Evolutionary conservation across 2,797 vertebrate species (phyloP).

Genomic region (Cynopterus sphinx): DNA sequence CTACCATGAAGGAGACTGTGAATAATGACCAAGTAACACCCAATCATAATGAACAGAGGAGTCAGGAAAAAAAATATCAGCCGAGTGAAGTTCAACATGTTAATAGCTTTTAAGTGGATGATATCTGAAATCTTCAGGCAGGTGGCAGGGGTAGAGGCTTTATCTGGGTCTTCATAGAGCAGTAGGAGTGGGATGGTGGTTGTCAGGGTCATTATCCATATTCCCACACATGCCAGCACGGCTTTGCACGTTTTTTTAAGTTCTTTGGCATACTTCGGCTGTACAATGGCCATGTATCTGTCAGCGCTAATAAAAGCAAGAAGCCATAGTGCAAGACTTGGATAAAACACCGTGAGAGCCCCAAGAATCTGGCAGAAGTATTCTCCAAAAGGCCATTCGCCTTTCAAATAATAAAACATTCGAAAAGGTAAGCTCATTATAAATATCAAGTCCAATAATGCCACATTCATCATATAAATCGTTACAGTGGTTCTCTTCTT

Average conservation of each 20-base stretch:
- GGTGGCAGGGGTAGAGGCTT: slow-evolving; percentile 88
- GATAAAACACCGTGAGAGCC: slow-evolving; percentile 94
- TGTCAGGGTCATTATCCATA: slow-evolving; percentile 94
- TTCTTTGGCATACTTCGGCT: slow-evolving; percentile 94
- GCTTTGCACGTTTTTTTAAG: slow-evolving; percentile 94
- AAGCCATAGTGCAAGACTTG: slow-evolving; percentile 96
- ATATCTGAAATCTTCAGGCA: slow-evolving; percentile 95
- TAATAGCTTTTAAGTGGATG: slow-evolving; percentile 89
- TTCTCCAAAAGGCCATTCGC: slow-evolving; percentile 94
- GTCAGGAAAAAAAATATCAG: slow-evolving; percentile 95
- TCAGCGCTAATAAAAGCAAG: slow-evolving; percentile 95
- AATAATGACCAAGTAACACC: slow-evolving; percentile 94
- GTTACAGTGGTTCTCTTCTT: slow-evolving; percentile 96
- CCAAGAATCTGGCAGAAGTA: slow-evolving; percentile 91
- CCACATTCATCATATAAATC: slow-evolving; percentile 98
- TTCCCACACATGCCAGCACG: slow-evolving; percentile 87
- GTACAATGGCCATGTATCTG: slow-evolving; percentile 97
- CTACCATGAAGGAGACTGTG: slow-evolving; percentile 92
- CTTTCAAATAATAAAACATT: slow-evolving; percentile 90
- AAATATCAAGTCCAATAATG: slow-evolving; percentile 93
- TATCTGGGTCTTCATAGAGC: slow-evolving; percentile 89
- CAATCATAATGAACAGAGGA: slow-evolving; percentile 94
- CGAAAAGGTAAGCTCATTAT: slow-evolving; percentile 93
- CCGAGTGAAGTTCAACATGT: slow-evolving; percentile 90
- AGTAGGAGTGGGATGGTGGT: slow-evolving; percentile 90